Evolutionary conservation across 2,888 invertebrate genomes (phyloP), one percentile per base, ranked within the genome.

Genomic region (Drosophila atripex): DNA sequence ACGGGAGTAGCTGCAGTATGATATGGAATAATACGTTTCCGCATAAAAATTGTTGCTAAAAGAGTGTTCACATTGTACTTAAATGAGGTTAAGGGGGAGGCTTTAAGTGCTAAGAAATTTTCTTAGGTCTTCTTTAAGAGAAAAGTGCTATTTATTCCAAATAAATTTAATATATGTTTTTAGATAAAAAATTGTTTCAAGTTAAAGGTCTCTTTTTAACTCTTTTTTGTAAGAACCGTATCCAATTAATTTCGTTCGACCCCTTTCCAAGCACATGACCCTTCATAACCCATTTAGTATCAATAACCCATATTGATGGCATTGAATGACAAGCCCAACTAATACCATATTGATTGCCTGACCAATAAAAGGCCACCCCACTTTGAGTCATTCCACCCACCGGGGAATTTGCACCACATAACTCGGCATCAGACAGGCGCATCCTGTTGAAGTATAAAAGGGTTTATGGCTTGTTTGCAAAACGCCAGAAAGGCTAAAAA

Each of bases 381-480:
- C 35, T 35, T 45, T 8, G 16, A 9, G 46, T 7, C 30, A 32
- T 46, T 63, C 57, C 66, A 65, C 58, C 71, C 59, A 43, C 61
- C 52, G 16, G 32, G 53, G 63, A 76, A 82, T 82, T 82, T 74
- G 52, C 84, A 84, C 88, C 78, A 88, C 78, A 84, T 84, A 88
- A 84, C 86, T 84, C 71, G 84, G 84, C 63, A 88, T 84, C 76
- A 75, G 78, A 56, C 65, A 18, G 59, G 61, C 49, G 23, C 60
- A 56, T 52, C 52, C 71, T 83, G 84, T 88, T 84, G 84, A 84
- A 83, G 84, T 84, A 84, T 83, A 88, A 86, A 84, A 88, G 88
- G 84, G 88, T 86, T 82, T 82, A 88, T 82, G 88, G 86, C 83
- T 65, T 88, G 86, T 88, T 85, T 68, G 73, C 60, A 71, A 82